Evolutionary conservation across 2,888 invertebrate genomes (phyloP).

Genomic region (Coleophora deauratella): DNA sequence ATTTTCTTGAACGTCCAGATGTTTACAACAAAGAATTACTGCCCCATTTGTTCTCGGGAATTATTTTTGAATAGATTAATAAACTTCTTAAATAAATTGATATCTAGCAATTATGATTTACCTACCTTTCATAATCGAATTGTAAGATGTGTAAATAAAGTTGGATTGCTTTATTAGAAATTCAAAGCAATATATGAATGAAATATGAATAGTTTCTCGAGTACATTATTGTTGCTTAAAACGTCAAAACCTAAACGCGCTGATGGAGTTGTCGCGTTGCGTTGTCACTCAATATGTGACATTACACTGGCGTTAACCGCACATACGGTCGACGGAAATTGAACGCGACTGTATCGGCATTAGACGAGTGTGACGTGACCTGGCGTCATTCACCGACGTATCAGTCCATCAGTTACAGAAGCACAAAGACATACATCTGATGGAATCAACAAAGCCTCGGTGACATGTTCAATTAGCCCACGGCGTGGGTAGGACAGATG

Average conservation of each 20-base stretch:
- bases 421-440: constrained; percentile 52
- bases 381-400: constrained; percentile 27
- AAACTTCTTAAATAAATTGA: too few relatives aligned
- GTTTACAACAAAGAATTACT: not conserved
- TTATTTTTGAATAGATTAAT: too few relatives aligned
- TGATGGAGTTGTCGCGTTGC: constrained; percentile 17
- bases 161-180: too few relatives aligned
- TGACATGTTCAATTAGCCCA: constrained; percentile 29
- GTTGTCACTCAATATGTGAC: constrained; percentile 29
- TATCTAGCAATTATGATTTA: too few relatives aligned
- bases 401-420: constrained; percentile 33
- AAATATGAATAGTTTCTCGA: too few relatives aligned
- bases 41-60: too few relatives aligned
- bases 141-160: too few relatives aligned
- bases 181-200: too few relatives aligned
- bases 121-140: too few relatives aligned
- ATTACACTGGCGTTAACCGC: constrained; percentile 19
- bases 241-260: too few relatives aligned
- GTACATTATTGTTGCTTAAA: too few relatives aligned
- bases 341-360: constrained; percentile 1
- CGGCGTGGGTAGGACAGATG: too few relatives aligned
- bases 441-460: constrained; percentile 33
- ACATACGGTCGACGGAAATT: constrained; percentile 20
- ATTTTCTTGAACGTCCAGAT: constrained; percentile 16
- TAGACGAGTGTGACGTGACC: not conserved